Base-by-base conservation (phyloP, 1,140 invertebrate species). In the Thrips palmi region DNA sequence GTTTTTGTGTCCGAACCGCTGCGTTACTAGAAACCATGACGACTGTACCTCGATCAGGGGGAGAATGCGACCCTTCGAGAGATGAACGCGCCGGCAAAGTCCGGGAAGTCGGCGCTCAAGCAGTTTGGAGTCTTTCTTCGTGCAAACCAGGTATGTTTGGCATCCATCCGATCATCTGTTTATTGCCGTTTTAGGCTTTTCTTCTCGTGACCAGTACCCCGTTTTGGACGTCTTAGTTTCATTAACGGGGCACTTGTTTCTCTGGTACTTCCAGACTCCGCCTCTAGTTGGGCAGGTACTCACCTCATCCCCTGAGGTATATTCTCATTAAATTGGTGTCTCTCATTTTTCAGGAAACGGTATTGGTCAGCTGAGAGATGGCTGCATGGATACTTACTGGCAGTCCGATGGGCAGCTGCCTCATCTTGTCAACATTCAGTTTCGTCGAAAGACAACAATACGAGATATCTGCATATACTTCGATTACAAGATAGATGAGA, bases 371-470 rank as follows among this genome's bases (percentile, higher is more conserved):
- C 57, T 98, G 15, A 59, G 91, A 44, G 92, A 97, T 58, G 84
- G 93, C 57, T 81, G 83, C 36, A 77, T 85, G 50, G 93, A 97
- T 46, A 96, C 89, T 1, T 99, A 96, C 58, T 99, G 94, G 94
- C 94, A 99, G 55, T 97, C 92, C 0, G 94, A 99, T 63, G 94
- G 94, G 0, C 89, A 94, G 48, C 67, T 97, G 41, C 94, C 94
- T 4, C 94, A 99, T 61, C 63, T 96, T 43, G 87, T 98, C 0
- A 98, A 97, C 53, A 93, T 98, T 45, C 91, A 97, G 52, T 99
- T 98, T 57, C 75, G 84, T 46, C 70, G 82, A 47, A 96, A 97
- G 62, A 98, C 87, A 1, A 89, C 87, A 24, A 79, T 99, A 12
- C 74, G 81, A 41, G 85, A 96, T 59, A 83, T 99, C 40, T 93